phyloP scores from a whole-genome alignment of 2,888 invertebrate genomes.

The Coelinius sp. region DNA sequence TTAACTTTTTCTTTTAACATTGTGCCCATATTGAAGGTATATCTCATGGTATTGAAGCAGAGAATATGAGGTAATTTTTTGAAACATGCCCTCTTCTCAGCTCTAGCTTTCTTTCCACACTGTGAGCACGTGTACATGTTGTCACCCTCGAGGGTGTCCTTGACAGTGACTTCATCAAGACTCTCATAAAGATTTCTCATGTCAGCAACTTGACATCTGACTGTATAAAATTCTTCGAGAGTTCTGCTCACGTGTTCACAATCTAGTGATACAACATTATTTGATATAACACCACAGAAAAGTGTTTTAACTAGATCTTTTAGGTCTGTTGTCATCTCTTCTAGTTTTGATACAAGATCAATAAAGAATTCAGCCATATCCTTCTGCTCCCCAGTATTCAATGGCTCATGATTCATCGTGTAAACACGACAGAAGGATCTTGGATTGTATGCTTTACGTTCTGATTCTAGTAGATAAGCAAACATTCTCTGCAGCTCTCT shows the following conservation, averaged over 20 bases:
- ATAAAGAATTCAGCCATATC: constrained; percentile 99
- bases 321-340: constrained; percentile 94
- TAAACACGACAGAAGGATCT: constrained; percentile 96
- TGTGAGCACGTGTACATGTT: constrained; percentile 98
- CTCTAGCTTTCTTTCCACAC: constrained; percentile 94
- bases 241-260: constrained; percentile 96
- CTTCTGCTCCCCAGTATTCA: constrained; percentile 97
- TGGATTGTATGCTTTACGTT: constrained; percentile 95
- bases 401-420: constrained; percentile 96
- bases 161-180: constrained; percentile 96
- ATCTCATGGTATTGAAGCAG: constrained; percentile 97
- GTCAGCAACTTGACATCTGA: constrained; percentile 95
- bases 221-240: constrained; percentile 96
- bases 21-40: constrained; percentile 97
- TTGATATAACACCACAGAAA: constrained; percentile 94
- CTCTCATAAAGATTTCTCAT: constrained; percentile 97
- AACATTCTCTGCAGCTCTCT: constrained; percentile 95
- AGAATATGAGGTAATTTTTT: constrained; percentile 93
- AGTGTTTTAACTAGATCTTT: constrained; percentile 91
- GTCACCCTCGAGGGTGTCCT: constrained; percentile 96
- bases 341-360: constrained; percentile 94
- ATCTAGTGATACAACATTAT: constrained; percentile 95
- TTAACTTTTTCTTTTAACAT: constrained; percentile 98
- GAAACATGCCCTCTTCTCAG: constrained; percentile 95
- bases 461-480: constrained; percentile 93